Base-by-base conservation (phyloP, 2,797 vertebrate species). In the Sphaeramia orbicularis region DNA sequence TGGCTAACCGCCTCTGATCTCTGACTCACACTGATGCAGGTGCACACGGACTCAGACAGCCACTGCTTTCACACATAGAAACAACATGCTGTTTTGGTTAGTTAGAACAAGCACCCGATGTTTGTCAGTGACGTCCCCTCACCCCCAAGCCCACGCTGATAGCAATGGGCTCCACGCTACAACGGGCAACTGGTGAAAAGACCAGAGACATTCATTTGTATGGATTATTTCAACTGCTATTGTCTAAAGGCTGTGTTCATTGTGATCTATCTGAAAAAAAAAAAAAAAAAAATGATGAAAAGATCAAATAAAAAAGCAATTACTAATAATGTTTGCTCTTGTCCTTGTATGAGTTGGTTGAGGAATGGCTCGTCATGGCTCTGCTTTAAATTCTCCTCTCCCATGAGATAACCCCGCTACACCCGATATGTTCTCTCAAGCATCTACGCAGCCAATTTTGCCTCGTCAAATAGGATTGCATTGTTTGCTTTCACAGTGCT, bases 181-280 rank as follows among this genome's bases (percentile, higher is more conserved):
- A 92, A 93, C 90, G 91, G 91, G 88, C 87, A 90, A 91, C 87
- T 94, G 93, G 92, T 95, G 90, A 93, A 88, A 89, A 89, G 84
- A 90, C 93, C 93, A 94, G 90, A 93, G 92, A 93, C 92, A 91
- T 93, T 95, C 92, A 92, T 96, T 92, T 96, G 93, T 96, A 94
- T 94, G 93, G 90, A 94, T 95, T 94, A 95, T 95, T 94, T 96
- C 94, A 96, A 95, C 94, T 85, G 91, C 95, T 96, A 93, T 95
- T 96, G 94, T 96, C 96, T 95, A 96, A 95, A 95, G 92, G 95
- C 94, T 97, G 94, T 96, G 96, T 96, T 97, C 94, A 95, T 95
- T 96, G 95, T 97, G 96, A 97, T 94, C 93, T 95, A 95, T 96
- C 94, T 97, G 94, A 88, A 94, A 93, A 93, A 94, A 93, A 93